Evolutionary conservation across 1,140 invertebrate species (phyloP).

Genomic region (Proctacanthus coquilletti): DNA sequence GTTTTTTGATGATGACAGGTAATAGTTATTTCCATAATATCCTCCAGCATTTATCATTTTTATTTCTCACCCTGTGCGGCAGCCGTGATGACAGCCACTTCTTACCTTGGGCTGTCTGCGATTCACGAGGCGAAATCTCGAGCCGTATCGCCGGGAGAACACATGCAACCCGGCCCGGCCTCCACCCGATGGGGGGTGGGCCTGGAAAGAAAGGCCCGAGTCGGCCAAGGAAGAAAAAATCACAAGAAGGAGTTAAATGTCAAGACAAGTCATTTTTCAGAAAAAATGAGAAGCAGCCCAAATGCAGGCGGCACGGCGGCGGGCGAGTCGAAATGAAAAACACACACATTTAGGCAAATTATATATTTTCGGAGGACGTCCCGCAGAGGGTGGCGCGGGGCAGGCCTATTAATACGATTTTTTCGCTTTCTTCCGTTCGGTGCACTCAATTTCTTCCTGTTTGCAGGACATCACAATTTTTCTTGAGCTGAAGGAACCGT

Average conservation of each 20-base stretch:
- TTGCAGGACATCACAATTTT: too few relatives aligned
- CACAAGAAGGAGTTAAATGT: not conserved
- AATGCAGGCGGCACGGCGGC: not conserved
- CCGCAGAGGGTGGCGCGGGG: not conserved
- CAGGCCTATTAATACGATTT: not conserved
- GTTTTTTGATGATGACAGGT: constrained; percentile 1
- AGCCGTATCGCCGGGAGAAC: not conserved
- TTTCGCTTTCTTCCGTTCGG: not conserved
- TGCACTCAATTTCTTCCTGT: not conserved
- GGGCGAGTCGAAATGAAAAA: not conserved
- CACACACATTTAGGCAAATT: constrained; percentile 4
- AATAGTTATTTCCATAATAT: not conserved
- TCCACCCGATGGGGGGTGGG: too few relatives aligned
- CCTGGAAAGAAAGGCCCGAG: not conserved
- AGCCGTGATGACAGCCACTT: too few relatives aligned
- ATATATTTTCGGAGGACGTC: constrained; percentile 1
- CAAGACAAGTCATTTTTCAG: not conserved
- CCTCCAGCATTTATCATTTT: not conserved
- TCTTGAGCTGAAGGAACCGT: not conserved
- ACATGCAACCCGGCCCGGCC: not conserved
- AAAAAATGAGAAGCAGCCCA: not conserved
- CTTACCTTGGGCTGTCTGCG: not conserved
- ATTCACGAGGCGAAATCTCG: not conserved
- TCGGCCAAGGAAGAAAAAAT: not conserved
- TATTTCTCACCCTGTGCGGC: not conserved